phyloP scores from a whole-genome alignment of 92 coral and sea anemone species.

The Parazoanthus darwini region DNA sequence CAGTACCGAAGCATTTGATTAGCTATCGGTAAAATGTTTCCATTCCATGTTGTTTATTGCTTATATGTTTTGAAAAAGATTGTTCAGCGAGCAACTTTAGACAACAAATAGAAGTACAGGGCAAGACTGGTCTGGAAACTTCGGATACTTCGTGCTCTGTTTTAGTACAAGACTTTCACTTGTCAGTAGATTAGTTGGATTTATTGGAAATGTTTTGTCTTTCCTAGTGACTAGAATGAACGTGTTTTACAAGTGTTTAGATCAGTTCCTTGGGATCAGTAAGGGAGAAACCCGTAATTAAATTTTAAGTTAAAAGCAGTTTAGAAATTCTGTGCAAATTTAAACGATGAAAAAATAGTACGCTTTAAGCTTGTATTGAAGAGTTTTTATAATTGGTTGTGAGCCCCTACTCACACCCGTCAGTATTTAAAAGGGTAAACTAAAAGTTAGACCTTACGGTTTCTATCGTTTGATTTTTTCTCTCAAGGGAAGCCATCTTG shows the following conservation, averaged over 20 bases:
- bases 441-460: neutral
- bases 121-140: constrained; percentile 5
- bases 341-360: constrained; percentile 10
- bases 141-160: constrained; percentile 1
- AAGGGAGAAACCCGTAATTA: neutral
- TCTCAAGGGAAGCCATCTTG: neutral
- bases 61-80: no score
- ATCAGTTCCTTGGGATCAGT: neutral
- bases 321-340: constrained; percentile 11
- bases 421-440: constrained; percentile 8
- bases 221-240: neutral
- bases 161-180: neutral
- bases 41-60: neutral
- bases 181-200: neutral
- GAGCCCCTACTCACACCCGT: constrained; percentile 12
- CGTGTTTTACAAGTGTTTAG: neutral
- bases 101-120: constrained; percentile 7
- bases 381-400: neutral
- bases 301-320: constrained; percentile 1
- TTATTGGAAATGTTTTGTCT: constrained; percentile 3
- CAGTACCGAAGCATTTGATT: constrained; percentile 4
- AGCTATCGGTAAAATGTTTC: constrained; percentile 7
- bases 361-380: constrained; percentile 13
- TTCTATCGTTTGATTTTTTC: constrained; percentile 2
- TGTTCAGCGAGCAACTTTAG: constrained; percentile 8